phyloP scores from a whole-genome alignment of 2,113 vertebrate species.

The Marcusenius ussheri region DNA sequence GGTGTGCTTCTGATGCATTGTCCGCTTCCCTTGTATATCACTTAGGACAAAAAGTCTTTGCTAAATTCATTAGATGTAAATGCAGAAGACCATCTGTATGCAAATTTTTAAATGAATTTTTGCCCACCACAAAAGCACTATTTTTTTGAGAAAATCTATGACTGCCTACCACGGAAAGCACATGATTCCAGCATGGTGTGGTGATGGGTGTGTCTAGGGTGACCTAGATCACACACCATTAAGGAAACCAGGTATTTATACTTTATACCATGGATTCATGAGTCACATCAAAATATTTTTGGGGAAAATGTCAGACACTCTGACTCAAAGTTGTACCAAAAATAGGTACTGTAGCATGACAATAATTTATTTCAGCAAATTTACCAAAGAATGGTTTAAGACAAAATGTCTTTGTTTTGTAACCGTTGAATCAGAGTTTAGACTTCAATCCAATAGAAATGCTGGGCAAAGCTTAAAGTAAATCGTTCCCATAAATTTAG shows the following conservation, averaged over 20 bases:
- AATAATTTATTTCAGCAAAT: not conserved
- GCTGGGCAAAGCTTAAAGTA: not conserved
- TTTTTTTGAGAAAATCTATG: not conserved
- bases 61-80: not conserved
- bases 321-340: not conserved
- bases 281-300: not conserved
- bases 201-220: not conserved
- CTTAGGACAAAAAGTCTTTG: not conserved
- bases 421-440: not conserved
- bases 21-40: not conserved
- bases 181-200: not conserved
- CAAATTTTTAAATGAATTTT: not conserved
- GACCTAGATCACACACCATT: not conserved
- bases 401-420: not conserved
- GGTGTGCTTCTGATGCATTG: not conserved
- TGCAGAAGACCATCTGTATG: not conserved
- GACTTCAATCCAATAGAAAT: not conserved
- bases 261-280: not conserved
- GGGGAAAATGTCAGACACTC: not conserved
- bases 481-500: constrained; percentile 1
- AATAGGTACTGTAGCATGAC: not conserved
- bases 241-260: not conserved
- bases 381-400: not conserved
- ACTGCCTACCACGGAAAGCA: not conserved
- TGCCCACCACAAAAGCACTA: not conserved